A percentile compares a stretch with the other conserved stretches of the same genome.
Conservation (phyloP, 2,888 invertebrate species). For the Aleiodes leptofemur region DNA sequence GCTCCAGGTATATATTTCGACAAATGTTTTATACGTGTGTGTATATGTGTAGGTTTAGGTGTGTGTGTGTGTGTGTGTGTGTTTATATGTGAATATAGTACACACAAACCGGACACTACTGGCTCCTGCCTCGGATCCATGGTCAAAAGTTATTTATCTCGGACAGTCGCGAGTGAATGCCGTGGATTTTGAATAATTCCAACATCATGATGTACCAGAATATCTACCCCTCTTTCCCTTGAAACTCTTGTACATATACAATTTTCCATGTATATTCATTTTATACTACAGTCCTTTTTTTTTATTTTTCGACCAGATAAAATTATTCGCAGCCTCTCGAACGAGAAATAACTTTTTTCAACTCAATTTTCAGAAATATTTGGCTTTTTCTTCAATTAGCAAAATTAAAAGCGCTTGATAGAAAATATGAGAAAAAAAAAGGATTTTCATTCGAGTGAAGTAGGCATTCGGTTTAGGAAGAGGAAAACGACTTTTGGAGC, state of each 20-base stretch:
- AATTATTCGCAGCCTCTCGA: not conserved
- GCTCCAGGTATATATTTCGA: conserved; percentile 52
- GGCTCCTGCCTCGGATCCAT: conserved; percentile 57
- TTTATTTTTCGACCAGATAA: not conserved
- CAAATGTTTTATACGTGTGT: conserved; percentile 28
- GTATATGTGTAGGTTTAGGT: conserved; percentile 36
- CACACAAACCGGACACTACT: conserved; percentile 61
- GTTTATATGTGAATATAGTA: conserved; percentile 49
- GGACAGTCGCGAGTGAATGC: conserved; percentile 64
- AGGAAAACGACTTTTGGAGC: too few species aligned
- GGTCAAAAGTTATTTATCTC: conserved; percentile 73
- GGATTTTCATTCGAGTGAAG: too few species aligned
- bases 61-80: conserved; percentile 38
- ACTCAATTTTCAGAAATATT: not conserved
- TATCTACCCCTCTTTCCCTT: conserved; percentile 18
- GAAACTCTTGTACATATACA: conserved; percentile 10
- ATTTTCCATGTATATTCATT: conserved; percentile 6
- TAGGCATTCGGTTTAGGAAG: too few species aligned
- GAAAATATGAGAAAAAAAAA: not conserved
- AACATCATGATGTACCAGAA: conserved; percentile 48
- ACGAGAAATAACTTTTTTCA: conserved; percentile 8
- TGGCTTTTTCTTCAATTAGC: not conserved
- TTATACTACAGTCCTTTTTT: conserved; percentile 2
- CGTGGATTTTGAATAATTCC: conserved; percentile 73
- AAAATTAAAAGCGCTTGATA: too few species aligned